These are phyloP conservation scores for Philotrypesis tridentata DNA, from an alignment of 1,140 invertebrate genomes.

Conservation along the genomic window DNA sequence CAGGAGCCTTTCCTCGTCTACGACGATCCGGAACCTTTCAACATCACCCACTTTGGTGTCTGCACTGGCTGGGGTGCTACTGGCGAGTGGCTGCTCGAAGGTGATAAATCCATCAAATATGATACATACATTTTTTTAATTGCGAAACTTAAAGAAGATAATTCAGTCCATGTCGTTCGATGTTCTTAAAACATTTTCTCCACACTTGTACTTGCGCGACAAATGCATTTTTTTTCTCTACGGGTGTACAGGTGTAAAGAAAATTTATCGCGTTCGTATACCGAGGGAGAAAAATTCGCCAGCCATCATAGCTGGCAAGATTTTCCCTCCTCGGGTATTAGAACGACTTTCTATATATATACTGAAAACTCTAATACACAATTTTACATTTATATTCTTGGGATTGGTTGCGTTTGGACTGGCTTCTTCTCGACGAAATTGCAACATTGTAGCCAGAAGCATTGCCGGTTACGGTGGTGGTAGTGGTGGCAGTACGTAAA, in stretches of 20 bases:
- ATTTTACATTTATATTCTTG: constrained; percentile 40
- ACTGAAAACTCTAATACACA: not conserved
- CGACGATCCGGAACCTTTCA: constrained; percentile 80
- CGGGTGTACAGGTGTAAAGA: too few relatives aligned
- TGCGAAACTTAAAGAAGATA: too few relatives aligned
- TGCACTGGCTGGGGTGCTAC: constrained; percentile 89
- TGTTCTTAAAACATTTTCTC: too few relatives aligned
- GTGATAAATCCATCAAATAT: constrained; percentile 68
- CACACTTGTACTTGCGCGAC: too few relatives aligned
- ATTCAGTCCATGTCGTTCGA: too few relatives aligned
- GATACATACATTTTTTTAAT: too few relatives aligned
- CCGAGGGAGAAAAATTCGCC: too few relatives aligned
- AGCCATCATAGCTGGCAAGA: too few relatives aligned
- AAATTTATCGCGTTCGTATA: too few relatives aligned
- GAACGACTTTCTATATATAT: not conserved
- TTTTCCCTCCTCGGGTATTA: too few relatives aligned
- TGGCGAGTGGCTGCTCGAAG: constrained; percentile 89
- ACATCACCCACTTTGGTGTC: constrained; percentile 83
- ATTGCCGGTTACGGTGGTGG: constrained; percentile 60
- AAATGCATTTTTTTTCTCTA: too few relatives aligned
- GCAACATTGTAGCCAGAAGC: constrained; percentile 65
- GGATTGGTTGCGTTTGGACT: constrained; percentile 57
- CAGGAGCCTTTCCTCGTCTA: constrained; percentile 81
- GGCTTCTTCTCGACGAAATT: constrained; percentile 53
- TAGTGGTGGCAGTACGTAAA: constrained; percentile 64